Evolutionary conservation across 2,797 vertebrate species (phyloP).

Genomic region (Phoeniculus purpureus): DNA sequence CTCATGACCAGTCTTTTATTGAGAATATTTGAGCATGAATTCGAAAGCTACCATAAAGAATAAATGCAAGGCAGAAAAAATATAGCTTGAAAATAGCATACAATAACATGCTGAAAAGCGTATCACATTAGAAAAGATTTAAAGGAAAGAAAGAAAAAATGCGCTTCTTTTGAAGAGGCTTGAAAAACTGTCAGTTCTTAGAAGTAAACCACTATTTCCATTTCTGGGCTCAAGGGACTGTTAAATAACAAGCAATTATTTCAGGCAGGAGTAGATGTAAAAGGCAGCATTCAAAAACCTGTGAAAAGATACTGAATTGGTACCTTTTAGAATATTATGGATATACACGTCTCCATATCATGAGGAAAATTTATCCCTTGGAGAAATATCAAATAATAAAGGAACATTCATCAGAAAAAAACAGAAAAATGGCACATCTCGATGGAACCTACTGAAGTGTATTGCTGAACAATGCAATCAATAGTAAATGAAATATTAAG

Average conservation of each 20-base stretch:
- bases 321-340: neutral
- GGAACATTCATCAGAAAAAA: neutral
- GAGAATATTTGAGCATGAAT: neutral
- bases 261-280: constrained; percentile 31
- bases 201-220: constrained; percentile 60
- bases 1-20: neutral
- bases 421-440: neutral
- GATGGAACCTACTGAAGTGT: neutral
- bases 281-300: constrained; percentile 28
- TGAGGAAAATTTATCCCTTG: neutral
- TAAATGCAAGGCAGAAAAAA: neutral
- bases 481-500: constrained; percentile 17
- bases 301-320: constrained; percentile 27
- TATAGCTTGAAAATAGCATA: neutral
- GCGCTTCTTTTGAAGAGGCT: neutral
- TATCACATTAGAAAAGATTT: neutral
- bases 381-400: constrained; percentile 4
- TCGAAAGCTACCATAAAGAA: constrained; percentile 1
- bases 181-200: constrained; percentile 40
- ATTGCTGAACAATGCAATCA: neutral
- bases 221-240: constrained; percentile 29
- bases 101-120: neutral
- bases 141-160: constrained; percentile 2
- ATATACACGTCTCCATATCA: neutral
- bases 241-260: constrained; percentile 71